Base-by-base conservation (phyloP, 2,888 invertebrate genomes). In the Magallana nippona region DNA sequence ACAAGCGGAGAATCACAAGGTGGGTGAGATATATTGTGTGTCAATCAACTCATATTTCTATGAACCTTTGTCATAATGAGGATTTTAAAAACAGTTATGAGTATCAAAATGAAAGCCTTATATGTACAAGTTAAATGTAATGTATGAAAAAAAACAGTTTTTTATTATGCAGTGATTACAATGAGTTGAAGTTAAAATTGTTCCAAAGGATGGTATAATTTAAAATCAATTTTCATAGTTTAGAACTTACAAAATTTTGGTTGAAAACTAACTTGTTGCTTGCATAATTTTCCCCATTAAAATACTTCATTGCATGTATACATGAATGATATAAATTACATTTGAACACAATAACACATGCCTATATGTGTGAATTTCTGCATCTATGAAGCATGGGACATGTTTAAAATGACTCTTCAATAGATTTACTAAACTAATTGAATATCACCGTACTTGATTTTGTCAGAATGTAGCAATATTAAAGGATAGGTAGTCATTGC, bases 1-100 rank as follows among this genome's bases (percentile, higher is more conserved):
- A 98, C 95, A 96, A 98, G 91, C 96, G 98, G 85, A 96, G 98
- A 90, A 98, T 98, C 92, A 98, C 98, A 91, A 98, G 98, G 98
- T 98, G 96, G 78, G 27, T n/a, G 32, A 10, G 5, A 2, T 60
- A 60, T 60, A 60, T 60, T 60, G 8, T 60, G n/a, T 60, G n/a
- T 60, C 1, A 1, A 55, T 60, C 17, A n/a, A 44, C 44, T 44
- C 44, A 44, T 44, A 44, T 44, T 44, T 44, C 44, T 44, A 44
- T 44, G 8, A 44, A 44, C 44, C 44, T 44, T 44, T 44, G 44
- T 3, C 44, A 44, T 44, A 44, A 44, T 44, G 44, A 44, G 3
- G 44, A 44, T 44, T 5, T 44, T 44, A 44, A 44, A 44, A 44
- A 44, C 44, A 44, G 44, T 5, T 5, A 44, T 44, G 44, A 44